These are phyloP conservation scores for Peromyscus aztecus DNA, from an alignment of 2,797 vertebrate genomes.

Conservation along the genomic window DNA sequence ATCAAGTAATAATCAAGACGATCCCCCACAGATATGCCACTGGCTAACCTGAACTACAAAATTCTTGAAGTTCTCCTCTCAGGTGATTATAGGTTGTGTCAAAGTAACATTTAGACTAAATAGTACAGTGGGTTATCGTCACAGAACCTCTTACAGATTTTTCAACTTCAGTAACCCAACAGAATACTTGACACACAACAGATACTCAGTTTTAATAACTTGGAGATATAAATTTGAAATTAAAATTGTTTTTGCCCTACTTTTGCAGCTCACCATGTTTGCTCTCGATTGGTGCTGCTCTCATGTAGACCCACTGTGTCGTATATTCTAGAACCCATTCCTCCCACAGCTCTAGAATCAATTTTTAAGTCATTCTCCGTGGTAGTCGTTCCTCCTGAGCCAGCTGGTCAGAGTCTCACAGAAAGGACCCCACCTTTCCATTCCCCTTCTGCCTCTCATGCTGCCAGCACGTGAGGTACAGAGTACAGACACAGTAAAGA, in stretches of 20 bases:
- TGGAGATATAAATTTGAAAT: conserved; percentile 3
- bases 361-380: neutral
- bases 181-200: neutral
- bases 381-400: neutral
- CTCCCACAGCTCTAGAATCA: neutral
- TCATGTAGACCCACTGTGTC: neutral
- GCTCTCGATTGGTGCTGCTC: neutral
- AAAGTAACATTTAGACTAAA: neutral
- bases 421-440: neutral
- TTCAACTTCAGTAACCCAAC: neutral
- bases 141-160: neutral
- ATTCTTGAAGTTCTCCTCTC: neutral
- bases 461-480: neutral
- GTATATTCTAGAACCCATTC: neutral
- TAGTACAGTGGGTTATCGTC: neutral
- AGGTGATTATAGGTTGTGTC: neutral
- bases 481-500: conserved; percentile 41
- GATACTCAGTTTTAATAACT: neutral
- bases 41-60: neutral
- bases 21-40: neutral
- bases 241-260: neutral
- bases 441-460: neutral
- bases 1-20: neutral
- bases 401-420: neutral
- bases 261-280: neutral